Percentiles rank a stretch among this genome's conserved stretches.
Conservation (phyloP, 2,888 invertebrate genomes). For the Diplazon laetatorius region DNA sequence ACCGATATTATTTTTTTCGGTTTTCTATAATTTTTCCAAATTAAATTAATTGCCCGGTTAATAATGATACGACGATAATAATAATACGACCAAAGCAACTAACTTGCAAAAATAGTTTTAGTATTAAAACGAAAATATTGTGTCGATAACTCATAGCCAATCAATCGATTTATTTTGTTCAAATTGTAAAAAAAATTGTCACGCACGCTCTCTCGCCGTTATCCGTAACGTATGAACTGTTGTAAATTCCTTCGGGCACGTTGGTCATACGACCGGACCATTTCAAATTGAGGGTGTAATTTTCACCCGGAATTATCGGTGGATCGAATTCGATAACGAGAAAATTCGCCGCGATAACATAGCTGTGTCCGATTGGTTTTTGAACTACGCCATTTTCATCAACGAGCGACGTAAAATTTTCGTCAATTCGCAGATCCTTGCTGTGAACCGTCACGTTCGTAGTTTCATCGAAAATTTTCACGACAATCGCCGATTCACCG, state of each 20-base stretch:
- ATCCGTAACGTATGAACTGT: slow-evolving; percentile 85
- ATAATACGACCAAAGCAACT: too few species aligned
- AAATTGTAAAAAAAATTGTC: too few species aligned
- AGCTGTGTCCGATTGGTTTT: slow-evolving; percentile 60
- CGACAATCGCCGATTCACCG: slow-evolving; percentile 63
- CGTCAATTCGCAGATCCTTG: slow-evolving; percentile 78
- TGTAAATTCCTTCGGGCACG: slow-evolving; percentile 87
- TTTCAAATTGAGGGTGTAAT: slow-evolving; percentile 85
- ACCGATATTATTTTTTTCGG: too few species aligned
- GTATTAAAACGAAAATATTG: too few species aligned
- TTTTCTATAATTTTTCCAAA: too few species aligned
- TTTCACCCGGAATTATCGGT: slow-evolving; percentile 73
- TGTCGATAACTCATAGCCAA: too few species aligned
- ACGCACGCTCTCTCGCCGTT: slow-evolving; percentile 80
- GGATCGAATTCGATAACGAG: slow-evolving; percentile 55
- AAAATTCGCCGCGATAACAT: slow-evolving; percentile 59
- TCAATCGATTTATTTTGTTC: too few species aligned
- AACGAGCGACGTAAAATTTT: slow-evolving; percentile 71
- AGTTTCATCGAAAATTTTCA: slow-evolving; percentile 71
- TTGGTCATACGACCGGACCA: slow-evolving; percentile 85
- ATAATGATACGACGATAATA: too few species aligned
- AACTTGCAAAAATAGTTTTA: too few species aligned
- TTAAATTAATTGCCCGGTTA: too few species aligned
- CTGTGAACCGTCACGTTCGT: slow-evolving; percentile 81
- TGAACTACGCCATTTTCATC: slow-evolving; percentile 40